Percentiles rank a stretch among this genome's conserved stretches.
These are phyloP conservation scores for Takifugu bimaculatus DNA, from an alignment of 2,113 vertebrate species.

Conservation along the genomic window DNA sequence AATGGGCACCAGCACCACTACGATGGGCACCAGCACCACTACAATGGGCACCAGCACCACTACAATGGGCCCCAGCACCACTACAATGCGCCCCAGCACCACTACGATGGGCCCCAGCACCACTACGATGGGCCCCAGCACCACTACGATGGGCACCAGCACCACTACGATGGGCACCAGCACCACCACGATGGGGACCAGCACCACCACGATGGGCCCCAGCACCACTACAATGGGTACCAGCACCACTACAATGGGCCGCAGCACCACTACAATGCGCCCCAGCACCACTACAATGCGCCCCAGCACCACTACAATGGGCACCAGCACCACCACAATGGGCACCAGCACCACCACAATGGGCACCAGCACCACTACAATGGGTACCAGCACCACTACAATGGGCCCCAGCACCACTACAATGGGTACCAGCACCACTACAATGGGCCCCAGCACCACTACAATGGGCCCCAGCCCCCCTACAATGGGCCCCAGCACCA, in stretches of 20 bases:
- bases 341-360: neutral
- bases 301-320: neutral
- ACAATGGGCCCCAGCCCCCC: rapidly evolving
- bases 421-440: neutral
- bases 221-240: neutral
- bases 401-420: neutral
- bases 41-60: neutral
- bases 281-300: neutral
- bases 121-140: neutral
- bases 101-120: neutral
- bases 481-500: neutral
- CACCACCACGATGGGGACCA: rapidly evolving
- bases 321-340: neutral
- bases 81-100: neutral
- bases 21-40: neutral
- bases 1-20: neutral
- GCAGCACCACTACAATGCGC: neutral
- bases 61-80: neutral
- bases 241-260: neutral
- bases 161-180: rapidly evolving
- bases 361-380: neutral
- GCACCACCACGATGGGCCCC: neutral
- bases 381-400: rapidly evolving
- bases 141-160: neutral
- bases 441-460: neutral